A percentile compares a stretch with the other conserved stretches of the same genome.
phyloP scores from a whole-genome alignment of 2,113 vertebrate genomes.

The Eulacestoma nigropectus region DNA sequence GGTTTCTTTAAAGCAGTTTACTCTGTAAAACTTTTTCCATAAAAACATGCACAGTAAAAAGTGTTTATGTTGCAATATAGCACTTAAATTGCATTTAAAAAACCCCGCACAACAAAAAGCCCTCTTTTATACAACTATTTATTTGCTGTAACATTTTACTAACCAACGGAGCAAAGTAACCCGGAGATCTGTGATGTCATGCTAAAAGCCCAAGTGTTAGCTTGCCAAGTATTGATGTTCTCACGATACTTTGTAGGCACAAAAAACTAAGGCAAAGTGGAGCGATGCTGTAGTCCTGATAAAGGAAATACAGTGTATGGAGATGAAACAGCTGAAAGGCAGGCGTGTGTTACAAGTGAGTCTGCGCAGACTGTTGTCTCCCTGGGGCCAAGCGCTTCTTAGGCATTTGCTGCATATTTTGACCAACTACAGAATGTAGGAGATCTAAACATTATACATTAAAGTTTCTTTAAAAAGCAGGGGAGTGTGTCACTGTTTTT shows the following conservation, averaged over 20 bases:
- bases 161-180: background rate
- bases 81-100: background rate
- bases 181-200: background rate
- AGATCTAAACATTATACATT: background rate
- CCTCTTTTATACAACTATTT: background rate
- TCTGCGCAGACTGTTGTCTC: conserved; percentile 21
- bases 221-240: conserved; percentile 48
- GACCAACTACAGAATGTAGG: background rate
- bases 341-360: background rate
- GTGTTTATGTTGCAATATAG: background rate
- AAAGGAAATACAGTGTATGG: conserved; percentile 5
- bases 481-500: background rate
- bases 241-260: conserved; percentile 28
- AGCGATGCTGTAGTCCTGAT: background rate
- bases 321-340: conserved; percentile 29
- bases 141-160: conserved; percentile 27
- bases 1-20: background rate
- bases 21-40: background rate
- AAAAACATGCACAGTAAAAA: background rate
- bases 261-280: background rate
- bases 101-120: background rate
- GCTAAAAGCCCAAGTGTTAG: background rate
- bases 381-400: background rate
- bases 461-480: background rate
- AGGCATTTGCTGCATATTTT: conserved; percentile 38